A percentile compares a stretch with the other conserved stretches of the same genome.
Evolutionary conservation across 2,797 vertebrate species (phyloP).

Genomic region (Sphenodon punctatus): DNA sequence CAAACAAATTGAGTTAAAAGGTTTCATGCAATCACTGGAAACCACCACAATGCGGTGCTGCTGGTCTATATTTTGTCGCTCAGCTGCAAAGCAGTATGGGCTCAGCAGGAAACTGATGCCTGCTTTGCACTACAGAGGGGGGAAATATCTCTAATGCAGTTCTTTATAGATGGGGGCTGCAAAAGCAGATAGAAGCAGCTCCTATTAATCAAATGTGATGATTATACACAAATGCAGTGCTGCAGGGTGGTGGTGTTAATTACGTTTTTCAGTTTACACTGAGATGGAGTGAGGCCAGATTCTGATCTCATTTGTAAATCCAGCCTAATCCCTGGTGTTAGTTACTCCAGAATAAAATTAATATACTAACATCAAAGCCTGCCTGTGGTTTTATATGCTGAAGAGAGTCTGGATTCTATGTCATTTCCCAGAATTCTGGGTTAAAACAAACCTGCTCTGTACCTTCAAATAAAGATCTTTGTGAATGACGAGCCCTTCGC

Average conservation of each 20-base stretch:
- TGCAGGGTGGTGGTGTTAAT: neutral
- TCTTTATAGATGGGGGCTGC: neutral
- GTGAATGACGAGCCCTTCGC: neutral
- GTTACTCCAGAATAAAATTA: rapidly evolving
- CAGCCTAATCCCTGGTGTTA: rapidly evolving
- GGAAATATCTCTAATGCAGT: neutral
- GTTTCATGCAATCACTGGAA: neutral
- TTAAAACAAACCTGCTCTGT: neutral
- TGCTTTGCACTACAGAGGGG: neutral
- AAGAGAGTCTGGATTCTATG: too few species aligned
- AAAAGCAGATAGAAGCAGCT: neutral
- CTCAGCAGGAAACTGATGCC: neutral
- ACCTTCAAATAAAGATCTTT: neutral
- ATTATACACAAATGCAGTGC: neutral
- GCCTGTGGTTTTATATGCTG: rapidly evolving
- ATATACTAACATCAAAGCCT: rapidly evolving
- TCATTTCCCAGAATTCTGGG: neutral
- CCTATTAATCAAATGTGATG: neutral
- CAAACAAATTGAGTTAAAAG: neutral
- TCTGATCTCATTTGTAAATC: rapidly evolving
- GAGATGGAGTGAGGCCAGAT: rapidly evolving
- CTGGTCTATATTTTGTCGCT: neutral
- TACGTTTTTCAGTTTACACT: neutral
- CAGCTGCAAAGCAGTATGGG: neutral
- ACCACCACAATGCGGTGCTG: neutral